These are phyloP conservation scores for Euura lappo DNA, from an alignment of 1,140 invertebrate species.

Conservation along the genomic window DNA sequence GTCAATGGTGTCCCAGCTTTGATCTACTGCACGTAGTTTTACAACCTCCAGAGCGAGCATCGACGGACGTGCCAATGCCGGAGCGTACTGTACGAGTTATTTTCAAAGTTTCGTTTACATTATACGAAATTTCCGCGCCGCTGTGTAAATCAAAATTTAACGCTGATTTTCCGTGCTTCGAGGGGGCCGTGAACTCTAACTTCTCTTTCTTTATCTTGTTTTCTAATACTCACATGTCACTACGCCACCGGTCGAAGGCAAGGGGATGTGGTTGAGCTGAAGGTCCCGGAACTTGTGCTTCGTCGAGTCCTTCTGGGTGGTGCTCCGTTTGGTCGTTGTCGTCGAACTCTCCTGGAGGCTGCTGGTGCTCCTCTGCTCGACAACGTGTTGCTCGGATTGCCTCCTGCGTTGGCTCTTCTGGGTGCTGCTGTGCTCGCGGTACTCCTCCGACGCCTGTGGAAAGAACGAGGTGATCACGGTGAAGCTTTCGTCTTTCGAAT, in stretches of 20 bases:
- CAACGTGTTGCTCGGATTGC: conserved; percentile 47
- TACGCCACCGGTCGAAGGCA: conserved; percentile 73
- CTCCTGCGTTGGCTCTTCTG: conserved; percentile 51
- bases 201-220: too few species aligned
- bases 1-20: too few species aligned
- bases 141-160: conserved; percentile 1
- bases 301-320: conserved; percentile 38
- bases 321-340: conserved; percentile 46
- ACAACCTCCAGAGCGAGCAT: too few species aligned
- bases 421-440: conserved; percentile 50
- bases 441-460: conserved; percentile 55
- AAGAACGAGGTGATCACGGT: not conserved
- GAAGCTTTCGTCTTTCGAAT: too few species aligned
- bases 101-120: not conserved
- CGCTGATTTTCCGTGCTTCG: not conserved
- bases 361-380: conserved; percentile 51
- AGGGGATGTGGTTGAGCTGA: conserved; percentile 74
- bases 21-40: too few species aligned
- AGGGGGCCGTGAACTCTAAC: too few species aligned
- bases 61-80: too few species aligned
- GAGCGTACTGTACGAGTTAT: not conserved
- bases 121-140: not conserved
- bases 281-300: conserved; percentile 66
- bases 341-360: conserved; percentile 48
- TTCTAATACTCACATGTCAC: conserved; percentile 67